Conservation (phyloP, 2,113 vertebrate species). For the Stigmatopora nigra region DNA sequence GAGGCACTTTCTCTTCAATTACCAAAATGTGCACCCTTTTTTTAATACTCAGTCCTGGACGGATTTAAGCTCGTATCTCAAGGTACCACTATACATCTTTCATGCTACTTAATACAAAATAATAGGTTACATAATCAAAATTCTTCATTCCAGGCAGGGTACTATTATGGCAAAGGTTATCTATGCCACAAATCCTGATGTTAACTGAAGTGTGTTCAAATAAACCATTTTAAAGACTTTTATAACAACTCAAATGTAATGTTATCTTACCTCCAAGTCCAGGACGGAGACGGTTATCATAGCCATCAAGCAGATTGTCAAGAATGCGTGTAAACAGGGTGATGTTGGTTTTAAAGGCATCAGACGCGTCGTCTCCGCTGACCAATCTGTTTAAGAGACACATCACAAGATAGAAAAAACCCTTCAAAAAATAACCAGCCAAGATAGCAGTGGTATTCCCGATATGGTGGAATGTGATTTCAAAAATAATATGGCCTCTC, state of each 20-base stretch:
- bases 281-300: slow-evolving; percentile 96
- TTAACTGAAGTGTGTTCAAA: slow-evolving; percentile 43
- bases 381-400: slow-evolving; percentile 76
- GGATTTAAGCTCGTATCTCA: no score
- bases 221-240: slow-evolving; percentile 18
- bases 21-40: slow-evolving; percentile 6
- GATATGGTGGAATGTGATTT: no score
- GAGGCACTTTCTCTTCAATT: slow-evolving; percentile 18
- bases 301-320: slow-evolving; percentile 96
- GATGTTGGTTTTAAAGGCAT: slow-evolving; percentile 96
- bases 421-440: neutral
- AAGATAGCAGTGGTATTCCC: no score
- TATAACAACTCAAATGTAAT: neutral
- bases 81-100: no score
- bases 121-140: slow-evolving; percentile 35
- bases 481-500: no score
- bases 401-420: slow-evolving; percentile 8
- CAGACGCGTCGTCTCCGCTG: slow-evolving; percentile 80
- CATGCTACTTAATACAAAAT: slow-evolving; percentile 37
- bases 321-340: slow-evolving; percentile 97
- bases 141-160: slow-evolving; percentile 30
- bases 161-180: slow-evolving; percentile 39
- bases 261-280: slow-evolving; percentile 89
- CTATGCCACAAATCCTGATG: slow-evolving; percentile 30
- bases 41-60: no score